Evolutionary conservation across 2,888 invertebrate genomes (phyloP), one percentile per base, ranked within the genome.

Genomic region (Pristionchus arcanus): DNA sequence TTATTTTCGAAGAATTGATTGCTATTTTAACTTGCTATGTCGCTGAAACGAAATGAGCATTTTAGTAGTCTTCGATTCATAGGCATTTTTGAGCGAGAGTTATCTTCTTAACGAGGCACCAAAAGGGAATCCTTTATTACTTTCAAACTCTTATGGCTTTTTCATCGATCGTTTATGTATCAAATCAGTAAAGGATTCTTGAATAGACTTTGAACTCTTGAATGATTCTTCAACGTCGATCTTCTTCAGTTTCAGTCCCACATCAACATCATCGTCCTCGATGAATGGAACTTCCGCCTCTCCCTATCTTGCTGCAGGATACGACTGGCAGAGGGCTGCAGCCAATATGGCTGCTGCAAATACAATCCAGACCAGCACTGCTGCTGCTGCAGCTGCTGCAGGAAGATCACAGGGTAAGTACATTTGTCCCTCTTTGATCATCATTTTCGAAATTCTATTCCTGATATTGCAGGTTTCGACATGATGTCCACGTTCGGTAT

Each of bases 251-350:
- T 77, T 77, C 77, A 77, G 77, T 77, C 42, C 77, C 25, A 77
- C 77, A 9, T 77, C 84, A 7, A 84, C 84, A 11, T 55, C 84
- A 5, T 81, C 81, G 9, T 84, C 84, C 9, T 84, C 84, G 31
- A 31, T 84, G 53, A 84, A 84, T 84, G 84, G 84, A 16, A 31
- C 55, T 15, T n/a, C 84, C 19, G 25, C 81, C 53, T 81, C 81
- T 81, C 55, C 84, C 34, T 84, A 84, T 42, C 77, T 77, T 55
- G 15, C 25, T 19, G 28, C 16, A 28, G 21, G 25, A 25, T 37
- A 37, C 55, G 84, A 84, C 55, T 84, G 84, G 84, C 84, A 84
- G 28, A 16, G 84, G 84, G n/a, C 81, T 49, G 55, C 84, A 55
- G 84, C 84, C 31, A 55, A 55, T 21, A n/a, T 55, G n/a, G 49